These are phyloP conservation scores for Hydraecia micacea DNA, from an alignment of 2,888 invertebrate genomes.

Conservation along the genomic window DNA sequence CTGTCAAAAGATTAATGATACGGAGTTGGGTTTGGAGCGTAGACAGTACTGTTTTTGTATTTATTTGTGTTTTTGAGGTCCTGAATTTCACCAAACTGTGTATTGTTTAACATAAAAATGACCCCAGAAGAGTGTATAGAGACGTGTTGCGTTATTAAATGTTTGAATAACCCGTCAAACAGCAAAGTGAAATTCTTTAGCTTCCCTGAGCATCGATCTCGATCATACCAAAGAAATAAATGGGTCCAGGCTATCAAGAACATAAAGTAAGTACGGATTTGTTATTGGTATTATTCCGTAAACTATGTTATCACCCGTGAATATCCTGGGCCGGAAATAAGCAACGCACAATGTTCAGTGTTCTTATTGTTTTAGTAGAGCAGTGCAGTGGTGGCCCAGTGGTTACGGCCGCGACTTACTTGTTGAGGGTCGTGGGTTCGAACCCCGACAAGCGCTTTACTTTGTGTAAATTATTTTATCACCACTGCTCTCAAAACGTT, in stretches of 20 bases:
- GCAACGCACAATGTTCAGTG: background rate
- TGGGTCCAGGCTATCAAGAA: conserved; percentile 22
- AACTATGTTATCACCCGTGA: too few relatives aligned
- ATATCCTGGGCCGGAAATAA: background rate
- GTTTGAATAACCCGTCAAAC: conserved; percentile 24
- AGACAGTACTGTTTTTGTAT: too few relatives aligned
- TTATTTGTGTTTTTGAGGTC: background rate
- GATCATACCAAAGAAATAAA: conserved; percentile 2
- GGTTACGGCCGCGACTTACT: too few relatives aligned
- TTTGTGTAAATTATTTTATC: too few relatives aligned
- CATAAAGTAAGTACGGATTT: conserved; percentile 30
- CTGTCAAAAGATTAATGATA: background rate
- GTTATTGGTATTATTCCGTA: background rate
- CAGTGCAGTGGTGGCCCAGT: too few relatives aligned
- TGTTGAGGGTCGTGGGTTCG: too few relatives aligned
- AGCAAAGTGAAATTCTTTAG: conserved; percentile 18
- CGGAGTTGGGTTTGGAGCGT: background rate
- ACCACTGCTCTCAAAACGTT: too few relatives aligned
- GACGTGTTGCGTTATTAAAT: conserved; percentile 33
- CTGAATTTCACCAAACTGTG: background rate
- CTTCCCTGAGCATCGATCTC: background rate
- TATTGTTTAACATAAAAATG: conserved; percentile 7
- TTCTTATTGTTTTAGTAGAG: background rate
- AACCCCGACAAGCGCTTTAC: too few relatives aligned
- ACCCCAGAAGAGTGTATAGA: background rate